Base-by-base conservation (phyloP, 2,888 invertebrate genomes). In the Ichneumoninae sp. region DNA sequence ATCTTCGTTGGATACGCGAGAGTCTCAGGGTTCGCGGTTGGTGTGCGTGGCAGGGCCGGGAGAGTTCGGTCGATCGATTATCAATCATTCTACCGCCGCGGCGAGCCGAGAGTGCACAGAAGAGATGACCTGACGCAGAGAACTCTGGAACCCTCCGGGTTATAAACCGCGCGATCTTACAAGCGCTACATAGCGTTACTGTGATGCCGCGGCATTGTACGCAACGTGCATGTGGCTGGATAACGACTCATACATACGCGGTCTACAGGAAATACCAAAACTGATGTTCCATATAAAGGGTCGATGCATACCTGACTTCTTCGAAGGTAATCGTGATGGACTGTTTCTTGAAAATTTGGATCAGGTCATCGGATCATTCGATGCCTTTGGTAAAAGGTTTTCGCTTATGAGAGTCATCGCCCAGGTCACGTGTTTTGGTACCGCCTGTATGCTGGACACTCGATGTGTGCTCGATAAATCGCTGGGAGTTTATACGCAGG, bases 1-100 rank as follows among this genome's bases (percentile, higher is more conserved):
- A 92, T 92, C 92, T 92, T 92, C 90, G 91, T 92, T 90, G 89
- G 88, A 84, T 89, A 84, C 87, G 88, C 89, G 89, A 89, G 91
- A 89, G 87, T 87, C 89, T 85, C 88, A 78, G 87, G 86, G 68
- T 75, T 83, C 70, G 44, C 70, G 69, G 66, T 65, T 26, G 82
- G 68, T 73, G 60, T 22, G 57, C 69, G 60, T 22, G 57, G 33
- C 78, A 69, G 74, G 69, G 65, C 83, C 80, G 70, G 68, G 79
- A 87, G 81, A 88, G 89, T 90, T 88, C 89, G 89, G 88, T 87
- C 89, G 89, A 91, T 92, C 91, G 91, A 92, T 92, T 92, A 92
- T 92, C 91, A 92, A 92, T 92, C 92, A 92, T 92, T 89, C 89
- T 84, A 68, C 75, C 70, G 70, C 81, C 65, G 60, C 36, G 52